Conservation (phyloP, 2,797 vertebrate species). For the Poecilia wingei region DNA sequence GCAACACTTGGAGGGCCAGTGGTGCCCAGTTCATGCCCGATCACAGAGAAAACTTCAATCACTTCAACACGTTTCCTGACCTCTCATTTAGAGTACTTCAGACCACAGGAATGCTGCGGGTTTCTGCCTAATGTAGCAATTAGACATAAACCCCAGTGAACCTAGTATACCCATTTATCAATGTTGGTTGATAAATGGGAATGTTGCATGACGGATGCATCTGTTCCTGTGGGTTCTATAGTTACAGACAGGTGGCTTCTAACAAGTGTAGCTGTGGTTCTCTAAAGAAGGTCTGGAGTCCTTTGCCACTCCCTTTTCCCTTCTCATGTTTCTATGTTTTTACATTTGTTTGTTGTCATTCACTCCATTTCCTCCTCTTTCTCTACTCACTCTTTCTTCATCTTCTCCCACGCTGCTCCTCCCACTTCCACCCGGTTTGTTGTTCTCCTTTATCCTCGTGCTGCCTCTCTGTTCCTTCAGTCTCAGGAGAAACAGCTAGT, state of each 20-base stretch:
- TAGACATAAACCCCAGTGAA: neutral
- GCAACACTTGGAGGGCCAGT: neutral
- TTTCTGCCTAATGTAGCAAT: too few species aligned
- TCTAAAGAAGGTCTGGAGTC: neutral
- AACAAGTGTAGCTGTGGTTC: conserved; percentile 26
- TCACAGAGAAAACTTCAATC: neutral
- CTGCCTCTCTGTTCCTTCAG: neutral
- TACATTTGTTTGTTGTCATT: neutral
- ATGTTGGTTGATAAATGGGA: neutral
- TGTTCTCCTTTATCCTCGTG: neutral
- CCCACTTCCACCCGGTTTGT: too few species aligned
- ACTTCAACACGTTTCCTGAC: neutral
- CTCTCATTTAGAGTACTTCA: neutral
- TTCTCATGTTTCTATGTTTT: neutral
- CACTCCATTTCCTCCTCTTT: too few species aligned
- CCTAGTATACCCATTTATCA: neutral
- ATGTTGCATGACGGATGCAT: conserved; percentile 6
- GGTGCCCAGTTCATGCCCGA: neutral
- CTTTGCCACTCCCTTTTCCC: conserved; percentile 7
- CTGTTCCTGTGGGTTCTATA: conserved; percentile 29
- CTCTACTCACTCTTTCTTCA: neutral
- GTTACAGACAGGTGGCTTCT: conserved; percentile 38
- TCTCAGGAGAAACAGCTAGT: neutral
- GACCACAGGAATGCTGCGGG: neutral
- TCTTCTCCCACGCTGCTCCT: too few species aligned